phyloP scores from a whole-genome alignment of 2,797 vertebrate species.

The Sarcoramphus papa region DNA sequence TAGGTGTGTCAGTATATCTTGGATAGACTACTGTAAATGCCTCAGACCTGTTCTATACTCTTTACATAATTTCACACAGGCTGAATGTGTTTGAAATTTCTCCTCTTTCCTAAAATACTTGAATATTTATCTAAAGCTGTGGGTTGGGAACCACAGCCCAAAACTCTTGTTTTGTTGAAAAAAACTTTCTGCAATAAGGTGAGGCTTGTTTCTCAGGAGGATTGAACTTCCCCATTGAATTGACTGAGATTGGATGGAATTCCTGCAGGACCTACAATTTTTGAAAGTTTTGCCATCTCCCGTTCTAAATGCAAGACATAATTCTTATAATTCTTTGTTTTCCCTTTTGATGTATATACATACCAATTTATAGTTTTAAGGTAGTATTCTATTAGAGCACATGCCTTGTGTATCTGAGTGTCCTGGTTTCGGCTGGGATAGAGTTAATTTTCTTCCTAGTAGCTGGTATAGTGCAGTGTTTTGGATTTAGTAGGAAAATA shows the following conservation, averaged over 20 bases:
- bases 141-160: not conserved
- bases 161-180: not conserved
- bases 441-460: no score
- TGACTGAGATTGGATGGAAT: not conserved
- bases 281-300: not conserved
- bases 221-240: not conserved
- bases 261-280: not conserved
- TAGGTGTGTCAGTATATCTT: not conserved
- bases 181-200: not conserved
- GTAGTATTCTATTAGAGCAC: not conserved
- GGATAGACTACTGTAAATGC: not conserved
- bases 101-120: not conserved
- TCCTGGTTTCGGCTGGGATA: no score
- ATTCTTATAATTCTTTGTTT: not conserved
- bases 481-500: no score
- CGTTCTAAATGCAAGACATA: not conserved
- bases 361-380: not conserved
- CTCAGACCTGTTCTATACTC: not conserved
- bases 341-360: not conserved
- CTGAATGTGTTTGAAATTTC: not conserved
- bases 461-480: no score
- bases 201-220: not conserved
- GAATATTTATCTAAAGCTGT: not conserved
- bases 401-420: not conserved
- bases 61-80: not conserved